A percentile compares a stretch with the other conserved stretches of the same genome.
Conservation (phyloP, 2,113 vertebrate genomes). For the Scytalopus superciliaris region DNA sequence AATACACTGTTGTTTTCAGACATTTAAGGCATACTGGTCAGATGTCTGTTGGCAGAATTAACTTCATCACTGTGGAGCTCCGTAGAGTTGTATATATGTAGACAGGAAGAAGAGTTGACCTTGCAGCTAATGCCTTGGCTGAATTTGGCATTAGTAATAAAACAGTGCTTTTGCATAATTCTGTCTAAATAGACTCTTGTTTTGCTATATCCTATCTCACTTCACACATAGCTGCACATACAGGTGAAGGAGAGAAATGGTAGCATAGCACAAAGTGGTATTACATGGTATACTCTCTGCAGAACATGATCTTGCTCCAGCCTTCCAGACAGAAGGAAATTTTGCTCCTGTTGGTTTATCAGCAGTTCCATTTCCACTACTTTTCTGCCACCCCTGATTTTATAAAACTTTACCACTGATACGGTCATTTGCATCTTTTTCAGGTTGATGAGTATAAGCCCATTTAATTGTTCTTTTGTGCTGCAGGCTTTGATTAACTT, state of each 20-base stretch:
- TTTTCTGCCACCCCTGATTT: background rate
- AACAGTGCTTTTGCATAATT: background rate
- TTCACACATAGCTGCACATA: background rate
- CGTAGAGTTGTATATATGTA: background rate
- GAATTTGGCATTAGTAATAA: background rate
- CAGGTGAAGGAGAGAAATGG: background rate
- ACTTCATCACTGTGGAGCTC: background rate
- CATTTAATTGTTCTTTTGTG: background rate
- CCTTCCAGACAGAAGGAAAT: background rate
- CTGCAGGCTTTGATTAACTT: background rate
- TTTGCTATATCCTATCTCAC: background rate
- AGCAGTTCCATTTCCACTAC: background rate
- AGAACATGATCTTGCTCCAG: fast-evolving
- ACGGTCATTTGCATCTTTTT: background rate
- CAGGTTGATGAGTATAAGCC: background rate
- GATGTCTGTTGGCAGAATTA: background rate
- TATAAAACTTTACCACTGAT: background rate
- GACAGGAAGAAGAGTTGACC: background rate
- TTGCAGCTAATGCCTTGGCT: background rate
- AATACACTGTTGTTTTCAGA: background rate
- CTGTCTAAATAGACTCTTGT: background rate
- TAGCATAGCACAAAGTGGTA: background rate
- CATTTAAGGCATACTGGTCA: background rate
- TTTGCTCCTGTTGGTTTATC: background rate
- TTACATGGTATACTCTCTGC: background rate